A percentile compares a stretch with the other conserved stretches of the same genome.
Evolutionary conservation across 2,113 vertebrate species (phyloP).

Genomic region (Lontra canadensis): DNA sequence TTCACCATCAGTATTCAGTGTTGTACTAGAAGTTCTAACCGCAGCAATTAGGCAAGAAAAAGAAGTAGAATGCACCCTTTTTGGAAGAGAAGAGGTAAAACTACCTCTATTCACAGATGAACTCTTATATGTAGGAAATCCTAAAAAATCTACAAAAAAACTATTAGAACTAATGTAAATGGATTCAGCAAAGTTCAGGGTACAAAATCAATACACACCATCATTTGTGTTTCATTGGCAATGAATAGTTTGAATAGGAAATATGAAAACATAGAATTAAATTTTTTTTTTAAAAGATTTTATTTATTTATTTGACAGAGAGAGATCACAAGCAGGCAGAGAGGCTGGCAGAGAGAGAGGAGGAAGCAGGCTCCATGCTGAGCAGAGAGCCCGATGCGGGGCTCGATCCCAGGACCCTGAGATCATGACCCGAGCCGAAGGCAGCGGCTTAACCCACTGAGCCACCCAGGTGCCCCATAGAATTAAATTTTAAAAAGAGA

Average conservation of each 20-base stretch:
- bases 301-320: too few relatives aligned
- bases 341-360: too few relatives aligned
- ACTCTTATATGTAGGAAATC: not conserved
- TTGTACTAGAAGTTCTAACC: not conserved
- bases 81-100: not conserved
- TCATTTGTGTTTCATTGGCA: not conserved
- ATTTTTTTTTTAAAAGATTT: too few relatives aligned
- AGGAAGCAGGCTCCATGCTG: too few relatives aligned
- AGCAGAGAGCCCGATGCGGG: too few relatives aligned
- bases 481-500: not conserved
- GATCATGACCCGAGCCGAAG: too few relatives aligned
- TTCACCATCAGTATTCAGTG: not conserved
- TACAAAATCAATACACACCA: not conserved
- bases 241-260: not conserved
- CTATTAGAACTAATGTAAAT: not conserved
- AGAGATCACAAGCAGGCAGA: too few relatives aligned
- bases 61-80: not conserved
- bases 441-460: too few relatives aligned
- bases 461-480: too few relatives aligned
- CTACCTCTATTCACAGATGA: not conserved
- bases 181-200: not conserved
- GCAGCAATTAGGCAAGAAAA: not conserved
- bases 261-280: not conserved
- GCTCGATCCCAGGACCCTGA: too few relatives aligned
- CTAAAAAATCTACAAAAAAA: not conserved